phyloP scores from a whole-genome alignment of 1,140 invertebrate species.

The Galleria mellonella region DNA sequence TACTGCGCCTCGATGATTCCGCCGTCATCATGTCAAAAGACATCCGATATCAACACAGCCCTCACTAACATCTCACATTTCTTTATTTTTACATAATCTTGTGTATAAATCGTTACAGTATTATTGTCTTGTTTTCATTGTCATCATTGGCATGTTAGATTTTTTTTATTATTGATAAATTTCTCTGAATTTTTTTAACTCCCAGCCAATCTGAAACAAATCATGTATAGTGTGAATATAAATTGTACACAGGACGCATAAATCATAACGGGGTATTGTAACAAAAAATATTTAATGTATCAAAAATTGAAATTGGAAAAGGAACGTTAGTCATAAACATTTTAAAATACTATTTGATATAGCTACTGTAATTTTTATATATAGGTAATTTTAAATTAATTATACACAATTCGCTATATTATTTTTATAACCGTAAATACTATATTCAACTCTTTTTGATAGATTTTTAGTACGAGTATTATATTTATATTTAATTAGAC shows the following conservation, averaged over 20 bases:
- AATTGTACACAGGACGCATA: not conserved
- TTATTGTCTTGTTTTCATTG: slow-evolving; percentile 7
- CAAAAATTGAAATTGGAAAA: too few species aligned
- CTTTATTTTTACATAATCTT: slow-evolving; percentile 11
- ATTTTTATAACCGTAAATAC: too few species aligned
- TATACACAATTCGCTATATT: too few species aligned
- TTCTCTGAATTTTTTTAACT: slow-evolving; percentile 15
- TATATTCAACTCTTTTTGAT: too few species aligned
- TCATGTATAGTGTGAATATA: slow-evolving; percentile 1
- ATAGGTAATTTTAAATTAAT: too few species aligned
- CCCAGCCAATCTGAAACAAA: slow-evolving; percentile 23
- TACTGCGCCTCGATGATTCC: slow-evolving; percentile 34
- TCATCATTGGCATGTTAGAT: not conserved
- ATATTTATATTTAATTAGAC: too few species aligned
- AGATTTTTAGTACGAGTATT: too few species aligned
- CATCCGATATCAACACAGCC: slow-evolving; percentile 32
- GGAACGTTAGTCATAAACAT: too few species aligned
- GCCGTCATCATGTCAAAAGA: slow-evolving; percentile 41
- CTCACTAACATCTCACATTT: slow-evolving; percentile 24
- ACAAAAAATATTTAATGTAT: not conserved
- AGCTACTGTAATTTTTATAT: too few species aligned
- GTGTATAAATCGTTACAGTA: slow-evolving; percentile 4
- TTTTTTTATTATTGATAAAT: slow-evolving; percentile 7
- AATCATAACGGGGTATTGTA: not conserved
- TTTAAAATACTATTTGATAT: too few species aligned